Evolutionary conservation across 2,797 vertebrate genomes (phyloP).

Genomic region (Brotogeris chrysoptera): DNA sequence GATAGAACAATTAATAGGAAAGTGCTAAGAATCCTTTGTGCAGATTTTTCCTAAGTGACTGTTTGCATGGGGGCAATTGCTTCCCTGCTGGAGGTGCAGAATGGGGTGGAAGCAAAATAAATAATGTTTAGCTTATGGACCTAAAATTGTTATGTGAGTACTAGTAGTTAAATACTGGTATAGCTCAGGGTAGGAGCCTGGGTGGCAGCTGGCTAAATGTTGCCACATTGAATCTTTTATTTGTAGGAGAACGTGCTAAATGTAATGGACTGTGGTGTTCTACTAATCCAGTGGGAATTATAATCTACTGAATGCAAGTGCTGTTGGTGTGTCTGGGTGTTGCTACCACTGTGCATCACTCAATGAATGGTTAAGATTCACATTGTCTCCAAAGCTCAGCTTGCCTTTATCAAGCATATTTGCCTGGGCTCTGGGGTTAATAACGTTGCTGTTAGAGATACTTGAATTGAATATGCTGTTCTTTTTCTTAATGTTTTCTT

Average conservation of each 20-base stretch:
- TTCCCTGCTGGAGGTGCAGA: background rate
- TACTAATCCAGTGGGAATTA: background rate
- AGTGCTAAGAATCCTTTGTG: background rate
- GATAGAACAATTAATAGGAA: background rate
- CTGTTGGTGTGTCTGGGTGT: background rate
- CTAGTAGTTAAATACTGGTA: background rate
- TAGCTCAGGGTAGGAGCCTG: background rate
- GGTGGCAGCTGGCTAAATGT: background rate
- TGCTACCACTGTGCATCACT: accelerated
- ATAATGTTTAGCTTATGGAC: background rate
- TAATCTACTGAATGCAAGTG: background rate
- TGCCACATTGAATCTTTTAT: background rate
- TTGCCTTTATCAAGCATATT: background rate
- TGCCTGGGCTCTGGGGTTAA: background rate
- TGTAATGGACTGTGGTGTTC: background rate
- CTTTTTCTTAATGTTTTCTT: background rate
- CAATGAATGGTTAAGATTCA: accelerated
- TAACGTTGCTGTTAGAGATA: background rate
- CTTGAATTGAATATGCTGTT: too few relatives aligned
- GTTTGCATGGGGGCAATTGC: background rate
- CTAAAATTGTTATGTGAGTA: background rate
- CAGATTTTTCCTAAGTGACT: background rate
- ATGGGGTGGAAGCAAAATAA: background rate
- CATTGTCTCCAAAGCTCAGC: background rate
- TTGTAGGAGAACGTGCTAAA: background rate